These are phyloP conservation scores for Seriola dumerili DNA, from an alignment of 2,113 vertebrate species.

Conservation along the genomic window DNA sequence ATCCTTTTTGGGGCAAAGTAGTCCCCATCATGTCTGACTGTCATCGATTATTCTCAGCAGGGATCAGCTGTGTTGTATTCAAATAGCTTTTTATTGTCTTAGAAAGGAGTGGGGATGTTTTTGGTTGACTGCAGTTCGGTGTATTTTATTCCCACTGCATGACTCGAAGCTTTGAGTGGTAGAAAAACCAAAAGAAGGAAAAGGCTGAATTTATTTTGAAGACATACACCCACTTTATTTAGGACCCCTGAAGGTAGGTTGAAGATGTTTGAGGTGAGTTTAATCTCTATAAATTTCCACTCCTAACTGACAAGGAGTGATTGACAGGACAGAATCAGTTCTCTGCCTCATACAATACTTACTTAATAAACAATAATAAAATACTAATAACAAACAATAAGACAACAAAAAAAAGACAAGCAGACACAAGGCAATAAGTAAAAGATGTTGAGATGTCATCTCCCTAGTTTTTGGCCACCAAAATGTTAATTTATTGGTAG, in stretches of 20 bases:
- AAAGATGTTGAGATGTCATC: background rate
- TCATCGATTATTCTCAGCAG: constrained; percentile 39
- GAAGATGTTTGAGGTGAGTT: too few relatives aligned
- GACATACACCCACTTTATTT: constrained; percentile 15
- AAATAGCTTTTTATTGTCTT: constrained; percentile 42
- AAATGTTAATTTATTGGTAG: background rate
- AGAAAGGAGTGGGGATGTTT: background rate
- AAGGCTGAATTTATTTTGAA: constrained; percentile 37
- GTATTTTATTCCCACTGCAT: constrained; percentile 31
- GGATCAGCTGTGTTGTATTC: constrained; percentile 23
- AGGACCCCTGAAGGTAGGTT: background rate
- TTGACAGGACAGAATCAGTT: background rate
- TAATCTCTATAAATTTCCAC: background rate
- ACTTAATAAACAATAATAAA: background rate
- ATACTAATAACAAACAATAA: background rate
- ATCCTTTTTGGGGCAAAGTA: constrained; percentile 10
- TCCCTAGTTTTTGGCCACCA: background rate
- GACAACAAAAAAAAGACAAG: background rate
- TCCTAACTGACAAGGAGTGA: background rate
- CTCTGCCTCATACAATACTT: background rate
- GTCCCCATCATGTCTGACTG: constrained; percentile 28
- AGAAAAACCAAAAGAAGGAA: constrained; percentile 7
- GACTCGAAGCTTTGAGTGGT: constrained; percentile 6
- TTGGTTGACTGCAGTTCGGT: constrained; percentile 18
- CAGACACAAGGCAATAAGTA: background rate